These are phyloP conservation scores for Bombycilla garrulus DNA, from an alignment of 2,113 vertebrate genomes.

Conservation along the genomic window DNA sequence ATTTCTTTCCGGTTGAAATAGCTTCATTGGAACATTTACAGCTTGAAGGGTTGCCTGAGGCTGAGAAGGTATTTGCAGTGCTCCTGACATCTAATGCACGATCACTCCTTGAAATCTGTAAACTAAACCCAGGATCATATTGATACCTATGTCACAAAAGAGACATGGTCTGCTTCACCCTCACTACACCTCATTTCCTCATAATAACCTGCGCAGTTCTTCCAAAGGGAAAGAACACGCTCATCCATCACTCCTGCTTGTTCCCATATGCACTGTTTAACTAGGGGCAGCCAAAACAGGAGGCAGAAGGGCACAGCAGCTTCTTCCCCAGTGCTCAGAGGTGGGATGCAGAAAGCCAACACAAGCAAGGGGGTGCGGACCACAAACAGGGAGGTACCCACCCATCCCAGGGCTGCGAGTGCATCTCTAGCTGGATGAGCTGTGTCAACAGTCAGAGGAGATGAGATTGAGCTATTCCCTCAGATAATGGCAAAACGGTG, in stretches of 20 bases:
- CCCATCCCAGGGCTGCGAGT: accelerated
- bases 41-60: slow-evolving; percentile 29
- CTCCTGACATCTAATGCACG: not conserved
- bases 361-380: not conserved
- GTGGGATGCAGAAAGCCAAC: not conserved
- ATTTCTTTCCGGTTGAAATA: not conserved
- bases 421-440: not conserved
- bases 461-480: not conserved
- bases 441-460: not conserved
- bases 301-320: not conserved
- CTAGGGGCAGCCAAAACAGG: not conserved
- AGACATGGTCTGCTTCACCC: not conserved
- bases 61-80: not conserved
- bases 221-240: not conserved
- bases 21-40: slow-evolving; percentile 1
- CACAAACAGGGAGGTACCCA: not conserved
- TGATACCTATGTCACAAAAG: not conserved
- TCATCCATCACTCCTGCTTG: not conserved
- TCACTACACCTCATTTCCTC: not conserved
- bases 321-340: not conserved
- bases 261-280: accelerated
- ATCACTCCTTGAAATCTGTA: not conserved
- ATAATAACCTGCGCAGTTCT: not conserved
- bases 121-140: not conserved
- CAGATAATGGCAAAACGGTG: not conserved